Conservation (phyloP, 2,888 invertebrate species). For the Troides oblongomaculatus region DNA sequence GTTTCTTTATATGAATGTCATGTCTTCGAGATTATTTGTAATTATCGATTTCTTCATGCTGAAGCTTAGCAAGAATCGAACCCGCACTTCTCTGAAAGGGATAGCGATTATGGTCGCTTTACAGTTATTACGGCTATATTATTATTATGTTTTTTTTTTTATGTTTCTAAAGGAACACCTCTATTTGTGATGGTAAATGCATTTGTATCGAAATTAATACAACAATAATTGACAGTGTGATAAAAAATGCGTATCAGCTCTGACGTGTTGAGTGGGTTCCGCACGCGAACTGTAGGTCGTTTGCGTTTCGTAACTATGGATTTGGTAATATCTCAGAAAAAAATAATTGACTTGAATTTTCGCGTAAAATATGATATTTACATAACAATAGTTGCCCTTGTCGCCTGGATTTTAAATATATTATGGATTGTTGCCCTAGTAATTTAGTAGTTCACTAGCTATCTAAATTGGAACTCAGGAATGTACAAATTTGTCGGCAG, state of each 20-base stretch:
- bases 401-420: too few species aligned
- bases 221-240: slow-evolving; percentile 28
- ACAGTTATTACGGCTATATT: not conserved
- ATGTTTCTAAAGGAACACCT: slow-evolving; percentile 6
- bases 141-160: not conserved
- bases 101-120: not conserved
- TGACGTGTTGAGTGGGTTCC: slow-evolving; percentile 35
- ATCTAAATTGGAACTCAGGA: too few species aligned
- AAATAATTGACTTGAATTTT: not conserved
- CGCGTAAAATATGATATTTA: too few species aligned
- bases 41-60: too few species aligned
- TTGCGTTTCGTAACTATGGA: slow-evolving; percentile 2
- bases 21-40: not conserved
- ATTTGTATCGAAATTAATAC: slow-evolving; percentile 21
- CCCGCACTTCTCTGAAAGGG: not conserved
- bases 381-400: too few species aligned
- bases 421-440: too few species aligned
- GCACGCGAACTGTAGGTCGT: slow-evolving; percentile 32
- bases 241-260: slow-evolving; percentile 35
- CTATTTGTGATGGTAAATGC: slow-evolving; percentile 4
- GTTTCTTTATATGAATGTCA: too few species aligned
- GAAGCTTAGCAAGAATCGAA: too few species aligned
- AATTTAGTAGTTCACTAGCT: too few species aligned
- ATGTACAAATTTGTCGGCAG: too few species aligned
- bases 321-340: slow-evolving; percentile 2